A percentile compares a stretch with the other conserved stretches of the same genome.
These are phyloP conservation scores for Premnoplex brunnescens DNA, from an alignment of 2,797 vertebrate genomes.

Conservation along the genomic window DNA sequence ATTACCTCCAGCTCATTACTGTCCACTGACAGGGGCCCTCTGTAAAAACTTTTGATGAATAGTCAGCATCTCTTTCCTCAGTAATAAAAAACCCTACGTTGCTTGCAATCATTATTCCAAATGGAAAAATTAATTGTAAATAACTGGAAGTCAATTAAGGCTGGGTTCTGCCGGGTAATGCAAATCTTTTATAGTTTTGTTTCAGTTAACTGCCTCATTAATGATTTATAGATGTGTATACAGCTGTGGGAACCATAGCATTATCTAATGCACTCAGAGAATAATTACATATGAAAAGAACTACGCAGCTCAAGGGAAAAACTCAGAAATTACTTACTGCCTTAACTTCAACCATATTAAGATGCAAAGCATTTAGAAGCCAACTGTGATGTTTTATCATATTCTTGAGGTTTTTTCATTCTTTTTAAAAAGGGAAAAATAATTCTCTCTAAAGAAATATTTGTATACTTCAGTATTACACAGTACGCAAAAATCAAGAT, in stretches of 20 bases:
- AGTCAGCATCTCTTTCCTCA: constrained; percentile 68
- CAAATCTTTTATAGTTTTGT: constrained; percentile 82
- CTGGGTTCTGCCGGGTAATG: constrained; percentile 74
- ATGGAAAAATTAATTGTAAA: constrained; percentile 83
- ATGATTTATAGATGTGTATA: constrained; percentile 83
- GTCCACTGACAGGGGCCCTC: constrained; percentile 38
- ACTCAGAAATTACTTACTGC: constrained; percentile 75
- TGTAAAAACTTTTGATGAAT: constrained; percentile 73
- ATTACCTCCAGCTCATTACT: constrained; percentile 32
- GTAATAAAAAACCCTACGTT: constrained; percentile 45
- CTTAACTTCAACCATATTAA: constrained; percentile 75
- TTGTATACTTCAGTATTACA: constrained; percentile 6
- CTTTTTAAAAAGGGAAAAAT: constrained; percentile 31
- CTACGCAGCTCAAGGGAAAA: constrained; percentile 72
- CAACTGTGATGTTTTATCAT: constrained; percentile 58
- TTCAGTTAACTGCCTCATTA: constrained; percentile 83
- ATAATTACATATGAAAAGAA: constrained; percentile 82
- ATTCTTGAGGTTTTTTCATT: constrained; percentile 20
- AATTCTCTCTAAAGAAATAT: background rate
- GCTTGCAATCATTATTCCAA: constrained; percentile 77
- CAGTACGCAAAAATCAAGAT: constrained; percentile 20
- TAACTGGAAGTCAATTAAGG: constrained; percentile 81
- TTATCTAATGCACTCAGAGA: constrained; percentile 80
- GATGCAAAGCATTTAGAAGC: constrained; percentile 70
- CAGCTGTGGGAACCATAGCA: constrained; percentile 77